Evolutionary conservation across 2,797 vertebrate species (phyloP).

Genomic region (Clarias laeviceps): DNA sequence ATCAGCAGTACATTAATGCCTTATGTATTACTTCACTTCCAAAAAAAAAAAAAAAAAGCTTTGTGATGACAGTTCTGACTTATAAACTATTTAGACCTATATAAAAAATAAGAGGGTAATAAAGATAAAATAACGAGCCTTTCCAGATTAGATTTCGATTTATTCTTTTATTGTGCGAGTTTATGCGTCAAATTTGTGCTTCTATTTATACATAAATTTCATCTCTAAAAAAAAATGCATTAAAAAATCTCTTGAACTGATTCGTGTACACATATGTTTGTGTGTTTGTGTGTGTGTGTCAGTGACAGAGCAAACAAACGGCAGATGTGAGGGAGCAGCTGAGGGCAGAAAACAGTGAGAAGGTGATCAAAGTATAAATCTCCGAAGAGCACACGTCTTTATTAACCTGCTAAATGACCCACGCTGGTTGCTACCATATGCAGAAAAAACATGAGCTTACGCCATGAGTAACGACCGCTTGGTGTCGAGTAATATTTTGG

Average conservation of each 20-base stretch:
- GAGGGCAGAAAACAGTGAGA: slow-evolving; percentile 30
- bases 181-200: not conserved
- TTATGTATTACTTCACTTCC: not conserved
- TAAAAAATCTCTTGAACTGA: slow-evolving; percentile 21
- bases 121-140: not conserved
- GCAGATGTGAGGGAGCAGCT: slow-evolving; percentile 23
- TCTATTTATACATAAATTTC: not conserved
- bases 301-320: slow-evolving; percentile 19
- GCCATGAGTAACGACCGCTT: slow-evolving; percentile 13
- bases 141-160: not conserved
- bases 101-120: not conserved
- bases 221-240: not conserved
- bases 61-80: not conserved
- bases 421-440: slow-evolving; percentile 30
- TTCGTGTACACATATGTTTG: slow-evolving; percentile 28
- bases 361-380: slow-evolving; percentile 1
- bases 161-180: not conserved
- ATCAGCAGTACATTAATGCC: slow-evolving; percentile 16
- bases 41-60: not conserved
- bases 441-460: slow-evolving; percentile 28
- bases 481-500: slow-evolving; percentile 9
- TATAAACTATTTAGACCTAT: not conserved
- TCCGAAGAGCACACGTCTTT: slow-evolving; percentile 33
- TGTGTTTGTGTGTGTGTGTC: slow-evolving; percentile 6
- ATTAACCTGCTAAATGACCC: slow-evolving; percentile 51